A percentile compares a stretch with the other conserved stretches of the same genome.
These are phyloP conservation scores for Desoria tigrina DNA, from an alignment of 2,888 invertebrate genomes.

Conservation along the genomic window DNA sequence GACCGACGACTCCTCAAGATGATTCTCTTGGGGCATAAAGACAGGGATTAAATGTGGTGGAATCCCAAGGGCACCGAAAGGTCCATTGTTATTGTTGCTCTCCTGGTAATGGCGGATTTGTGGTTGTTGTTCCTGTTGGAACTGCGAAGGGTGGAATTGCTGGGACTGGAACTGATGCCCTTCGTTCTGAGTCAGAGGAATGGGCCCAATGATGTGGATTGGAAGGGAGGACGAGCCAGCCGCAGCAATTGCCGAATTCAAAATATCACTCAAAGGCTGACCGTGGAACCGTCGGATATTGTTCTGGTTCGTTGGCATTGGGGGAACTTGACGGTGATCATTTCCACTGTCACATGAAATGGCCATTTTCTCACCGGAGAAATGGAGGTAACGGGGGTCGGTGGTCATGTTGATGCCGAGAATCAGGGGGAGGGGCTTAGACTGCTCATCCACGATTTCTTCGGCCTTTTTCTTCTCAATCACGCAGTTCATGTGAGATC, in stretches of 20 bases:
- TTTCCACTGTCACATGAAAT: slow-evolving; percentile 85
- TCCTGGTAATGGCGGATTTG: slow-evolving; percentile 10
- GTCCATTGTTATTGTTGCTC: background rate
- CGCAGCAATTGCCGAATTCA: slow-evolving; percentile 58
- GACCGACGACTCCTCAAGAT: slow-evolving; percentile 15
- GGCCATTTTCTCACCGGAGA: slow-evolving; percentile 82
- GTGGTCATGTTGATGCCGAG: slow-evolving; percentile 70
- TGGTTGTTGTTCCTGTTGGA: slow-evolving; percentile 8
- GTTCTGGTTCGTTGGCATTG: slow-evolving; percentile 22
- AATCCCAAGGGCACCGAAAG: slow-evolving; percentile 16
- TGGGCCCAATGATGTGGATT: slow-evolving; percentile 59
- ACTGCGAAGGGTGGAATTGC: slow-evolving; percentile 1
- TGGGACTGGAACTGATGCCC: slow-evolving; percentile 25
- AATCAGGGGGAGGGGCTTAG: slow-evolving; percentile 66
- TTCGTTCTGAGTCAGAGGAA: slow-evolving; percentile 40
- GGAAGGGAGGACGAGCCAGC: slow-evolving; percentile 54
- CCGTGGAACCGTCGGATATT: slow-evolving; percentile 36
- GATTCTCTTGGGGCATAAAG: slow-evolving; percentile 20
- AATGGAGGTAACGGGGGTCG: slow-evolving; percentile 70
- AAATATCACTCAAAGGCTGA: slow-evolving; percentile 41
- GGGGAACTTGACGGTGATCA: slow-evolving; percentile 61
- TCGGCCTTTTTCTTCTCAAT: slow-evolving; percentile 82
- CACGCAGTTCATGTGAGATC: slow-evolving; percentile 84
- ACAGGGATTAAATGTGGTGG: slow-evolving; percentile 37
- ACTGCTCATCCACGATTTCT: slow-evolving; percentile 76